phyloP scores from a whole-genome alignment of 2,113 vertebrate species.

The Tylochromis polylepis region DNA sequence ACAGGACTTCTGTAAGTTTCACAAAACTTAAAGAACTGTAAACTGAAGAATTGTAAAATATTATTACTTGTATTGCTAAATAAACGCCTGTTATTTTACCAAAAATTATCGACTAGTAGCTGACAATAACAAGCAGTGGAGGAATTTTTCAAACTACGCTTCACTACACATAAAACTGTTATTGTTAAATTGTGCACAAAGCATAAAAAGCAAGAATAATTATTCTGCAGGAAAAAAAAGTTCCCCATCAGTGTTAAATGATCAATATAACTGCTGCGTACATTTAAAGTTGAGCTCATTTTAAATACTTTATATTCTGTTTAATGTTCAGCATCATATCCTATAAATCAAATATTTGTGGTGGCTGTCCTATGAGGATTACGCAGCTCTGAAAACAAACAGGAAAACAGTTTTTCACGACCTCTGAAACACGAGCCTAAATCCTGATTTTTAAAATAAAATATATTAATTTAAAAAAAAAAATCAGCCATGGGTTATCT shows the following conservation, averaged over 20 bases:
- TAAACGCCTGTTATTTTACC: neutral
- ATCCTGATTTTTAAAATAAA: neutral
- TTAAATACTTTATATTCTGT: neutral
- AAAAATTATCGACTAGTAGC: neutral
- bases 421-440: neutral
- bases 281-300: neutral
- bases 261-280: neutral
- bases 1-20: no score
- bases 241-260: neutral
- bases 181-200: neutral
- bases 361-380: neutral
- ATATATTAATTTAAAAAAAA: neutral
- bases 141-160: neutral
- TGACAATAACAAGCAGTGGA: neutral
- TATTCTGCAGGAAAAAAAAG: no score
- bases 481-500: neutral
- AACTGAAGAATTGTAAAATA: no score
- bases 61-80: neutral
- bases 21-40: no score
- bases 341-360: neutral
- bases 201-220: accelerated
- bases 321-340: neutral
- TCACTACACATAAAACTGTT: accelerated
- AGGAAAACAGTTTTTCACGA: neutral
- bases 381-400: neutral